These are phyloP conservation scores for Sarcophaga subvicina DNA, from an alignment of 2,888 invertebrate species.

Conservation along the genomic window DNA sequence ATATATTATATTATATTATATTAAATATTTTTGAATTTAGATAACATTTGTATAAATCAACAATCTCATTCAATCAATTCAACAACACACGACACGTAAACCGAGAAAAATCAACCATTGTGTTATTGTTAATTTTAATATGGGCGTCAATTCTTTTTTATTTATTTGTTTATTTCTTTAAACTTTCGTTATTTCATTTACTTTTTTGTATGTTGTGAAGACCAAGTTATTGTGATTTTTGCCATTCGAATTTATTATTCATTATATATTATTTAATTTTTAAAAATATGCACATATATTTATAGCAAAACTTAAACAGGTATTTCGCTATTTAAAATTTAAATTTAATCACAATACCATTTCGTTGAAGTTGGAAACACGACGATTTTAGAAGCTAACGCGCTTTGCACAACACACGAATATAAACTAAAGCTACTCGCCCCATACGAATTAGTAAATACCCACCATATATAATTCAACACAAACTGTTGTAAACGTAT, in stretches of 20 bases:
- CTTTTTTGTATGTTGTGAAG: neutral
- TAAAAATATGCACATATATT: neutral
- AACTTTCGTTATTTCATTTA: neutral
- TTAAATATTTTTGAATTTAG: neutral
- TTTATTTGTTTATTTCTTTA: neutral
- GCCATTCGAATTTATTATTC: neutral
- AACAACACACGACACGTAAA: constrained; percentile 21
- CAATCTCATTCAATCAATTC: neutral
- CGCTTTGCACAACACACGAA: constrained; percentile 62
- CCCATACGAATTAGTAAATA: constrained; percentile 58
- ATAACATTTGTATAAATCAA: neutral
- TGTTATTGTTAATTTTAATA: neutral
- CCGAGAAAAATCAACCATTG: constrained; percentile 4
- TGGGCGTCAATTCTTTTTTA: neutral
- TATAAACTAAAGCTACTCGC: constrained; percentile 61
- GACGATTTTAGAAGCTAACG: constrained; percentile 48
- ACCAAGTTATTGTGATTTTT: neutral
- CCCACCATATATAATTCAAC: constrained; percentile 37
- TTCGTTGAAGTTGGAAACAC: constrained; percentile 52
- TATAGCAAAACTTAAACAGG: constrained; percentile 27
- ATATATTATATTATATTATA: neutral
- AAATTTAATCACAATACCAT: constrained; percentile 54
- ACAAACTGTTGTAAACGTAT: neutral
- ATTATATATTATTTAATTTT: neutral
- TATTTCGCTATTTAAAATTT: constrained; percentile 41